Percentiles rank a stretch among this genome's conserved stretches.
These are phyloP conservation scores for Erannis defoliaria DNA, from an alignment of 2,888 invertebrate genomes.

Conservation along the genomic window DNA sequence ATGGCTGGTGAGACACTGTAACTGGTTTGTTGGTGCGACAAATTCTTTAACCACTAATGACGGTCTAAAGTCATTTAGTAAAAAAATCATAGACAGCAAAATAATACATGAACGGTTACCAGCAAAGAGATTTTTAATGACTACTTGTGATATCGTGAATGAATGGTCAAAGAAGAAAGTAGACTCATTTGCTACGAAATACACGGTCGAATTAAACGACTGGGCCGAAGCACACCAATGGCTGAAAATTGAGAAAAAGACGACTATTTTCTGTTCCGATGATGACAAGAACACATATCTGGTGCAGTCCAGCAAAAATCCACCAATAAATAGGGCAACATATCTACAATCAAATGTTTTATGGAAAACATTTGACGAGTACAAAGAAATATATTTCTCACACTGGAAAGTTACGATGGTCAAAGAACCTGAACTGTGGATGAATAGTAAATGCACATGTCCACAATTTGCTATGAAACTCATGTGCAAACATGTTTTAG, in stretches of 20 bases:
- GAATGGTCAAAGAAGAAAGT: constrained; percentile 1
- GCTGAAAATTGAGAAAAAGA: constrained; percentile 7
- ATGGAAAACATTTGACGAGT: constrained; percentile 14
- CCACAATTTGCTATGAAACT: constrained; percentile 9
- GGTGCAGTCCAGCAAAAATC: constrained; percentile 5
- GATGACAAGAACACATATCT: constrained; percentile 2
- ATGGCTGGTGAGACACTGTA: not conserved
- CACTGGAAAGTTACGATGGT: constrained; percentile 1
- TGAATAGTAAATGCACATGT: constrained; percentile 7
- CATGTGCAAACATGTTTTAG: constrained; percentile 16
- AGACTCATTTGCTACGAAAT: not conserved
- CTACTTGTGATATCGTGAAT: not conserved
- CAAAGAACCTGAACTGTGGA: constrained; percentile 10
- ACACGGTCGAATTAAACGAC: not conserved
- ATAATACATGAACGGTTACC: constrained; percentile 6
- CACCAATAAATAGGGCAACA: constrained; percentile 5
- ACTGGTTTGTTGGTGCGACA: not conserved
- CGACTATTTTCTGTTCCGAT: not conserved
- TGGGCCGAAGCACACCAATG: constrained; percentile 6
- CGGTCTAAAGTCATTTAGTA: not conserved
- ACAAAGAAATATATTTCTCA: constrained; percentile 11
- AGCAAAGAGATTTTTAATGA: not conserved
- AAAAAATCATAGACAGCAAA: constrained; percentile 5
- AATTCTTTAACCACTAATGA: not conserved
- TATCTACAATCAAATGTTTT: not conserved